Evolutionary conservation across 37 sponge, comb jelly and placozoan genomes (phyloP).

Genomic region (Hormiphora californensis): DNA sequence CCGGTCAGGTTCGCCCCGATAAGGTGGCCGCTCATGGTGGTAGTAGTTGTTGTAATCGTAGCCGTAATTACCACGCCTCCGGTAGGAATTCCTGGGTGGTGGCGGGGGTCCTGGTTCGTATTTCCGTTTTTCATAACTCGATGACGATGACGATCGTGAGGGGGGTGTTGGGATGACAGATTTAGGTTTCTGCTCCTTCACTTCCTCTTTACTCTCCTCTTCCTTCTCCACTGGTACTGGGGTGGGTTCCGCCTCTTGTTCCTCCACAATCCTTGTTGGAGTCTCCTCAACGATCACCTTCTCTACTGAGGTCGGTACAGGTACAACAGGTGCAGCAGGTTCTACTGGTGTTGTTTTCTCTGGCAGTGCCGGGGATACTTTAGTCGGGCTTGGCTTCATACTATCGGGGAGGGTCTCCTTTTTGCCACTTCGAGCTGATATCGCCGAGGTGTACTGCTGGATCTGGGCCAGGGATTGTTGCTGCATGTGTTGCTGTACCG

Average conservation of each 20-base stretch:
- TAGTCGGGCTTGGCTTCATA: constrained; percentile 5
- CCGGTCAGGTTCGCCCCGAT: not conserved
- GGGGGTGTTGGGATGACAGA: too few species aligned
- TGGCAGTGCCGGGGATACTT: not conserved
- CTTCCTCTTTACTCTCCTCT: not conserved
- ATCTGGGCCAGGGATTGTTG: constrained; percentile 52
- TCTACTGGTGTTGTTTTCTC: not conserved
- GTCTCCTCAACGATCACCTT: not conserved
- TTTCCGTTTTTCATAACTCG: too few species aligned
- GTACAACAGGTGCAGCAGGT: not conserved
- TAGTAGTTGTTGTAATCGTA: constrained; percentile 21
- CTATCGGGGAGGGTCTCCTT: constrained; percentile 41
- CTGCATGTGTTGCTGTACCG: constrained; percentile 56
- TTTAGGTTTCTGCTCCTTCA: constrained; percentile 30
- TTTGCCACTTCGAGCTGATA: not conserved
- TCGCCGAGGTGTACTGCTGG: not conserved
- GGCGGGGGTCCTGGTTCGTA: too few species aligned
- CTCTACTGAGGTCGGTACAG: not conserved
- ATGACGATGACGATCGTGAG: too few species aligned
- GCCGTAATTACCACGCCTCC: not conserved
- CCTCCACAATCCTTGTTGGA: not conserved
- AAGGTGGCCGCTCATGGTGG: not conserved
- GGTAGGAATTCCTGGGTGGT: not conserved
- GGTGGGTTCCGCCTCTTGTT: not conserved
- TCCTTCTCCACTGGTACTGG: not conserved